Evolutionary conservation across 1,140 invertebrate genomes (phyloP), one percentile per base, ranked within the genome.

Genomic region (Ephestia elutella): DNA sequence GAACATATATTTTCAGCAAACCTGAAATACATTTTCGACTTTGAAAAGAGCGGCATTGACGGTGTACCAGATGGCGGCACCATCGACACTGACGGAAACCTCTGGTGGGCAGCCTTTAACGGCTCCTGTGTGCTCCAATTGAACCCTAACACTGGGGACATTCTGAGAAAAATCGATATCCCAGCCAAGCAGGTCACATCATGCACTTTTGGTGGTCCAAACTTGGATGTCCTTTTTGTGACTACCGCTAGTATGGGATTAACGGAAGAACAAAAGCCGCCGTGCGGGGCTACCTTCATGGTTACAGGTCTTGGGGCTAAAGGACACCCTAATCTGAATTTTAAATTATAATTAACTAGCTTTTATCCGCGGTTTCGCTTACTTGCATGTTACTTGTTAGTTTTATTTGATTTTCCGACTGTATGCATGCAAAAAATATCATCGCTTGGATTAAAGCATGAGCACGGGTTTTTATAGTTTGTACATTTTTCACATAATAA

Each of bases 101-200:
- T 95, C 1, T 95, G 93, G 92, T 89, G 95, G 11, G 92, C 93
- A 18, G 89, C 90, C 20, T 94, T 92, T 72, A 86, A 88, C 28
- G 93, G 92, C 0, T 84, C 82, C 0, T 68, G 73, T 21, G 68
- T 89, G 2, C 60, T 89, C 5, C 77, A 89, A 57, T 70, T 89
- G 1, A 72, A 89, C 56, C 74, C 89, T 2, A 68, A 64, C 18
- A 69, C 66, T 50, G 72, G 86, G 4, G 78, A 90, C 60, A 54
- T 94, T 3, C 65, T 95, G 0, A 80, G 88, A 55, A 87, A 80
- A 18, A 69, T 95, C 0, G 67, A 91, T 0, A 88, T 96, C 20
- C 95, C 95, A 7, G 92, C 92, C 1, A 80, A 86, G 53, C 91
- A 94, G 70, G 91, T 95, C 0, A 96, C 95, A 0, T 96, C 95